Evolutionary conservation across 1,140 invertebrate species (phyloP), one percentile per base, ranked within the genome.

Genomic region (Lordiphosa mommai): DNA sequence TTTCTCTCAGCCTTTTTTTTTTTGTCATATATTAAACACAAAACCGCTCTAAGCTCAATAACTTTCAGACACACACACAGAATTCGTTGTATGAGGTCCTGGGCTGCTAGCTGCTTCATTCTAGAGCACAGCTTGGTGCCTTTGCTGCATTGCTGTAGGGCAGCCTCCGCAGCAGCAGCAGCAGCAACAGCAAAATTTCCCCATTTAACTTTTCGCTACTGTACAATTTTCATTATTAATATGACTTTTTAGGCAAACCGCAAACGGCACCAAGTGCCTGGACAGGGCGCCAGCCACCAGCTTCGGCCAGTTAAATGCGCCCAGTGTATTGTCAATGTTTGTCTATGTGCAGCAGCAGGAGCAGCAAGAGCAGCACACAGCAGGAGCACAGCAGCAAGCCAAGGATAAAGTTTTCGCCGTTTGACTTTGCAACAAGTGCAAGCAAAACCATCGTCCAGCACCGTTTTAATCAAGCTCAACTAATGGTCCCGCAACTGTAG

Each of bases 221-320:
- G 76, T 82, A 76, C 52, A 82, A 82, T 82, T 82, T 82, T 82
- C 77, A 82, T 82, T 82, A 82, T 82, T 82, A 82, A 82, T 82
- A 84, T 76, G 71, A 82, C 71, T 82, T 82, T 80, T 82, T 82
- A 76, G 76, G 76, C 76, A 60, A 64, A 53, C 64, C 56, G 73
- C 73, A 80, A 80, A 64, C 68, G 73, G 68, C 70, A 51, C 69
- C 55, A 59, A 44, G 59, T 57, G 63, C 48, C 47, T 34, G 52
- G 46, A 55, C 49, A 33, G 53, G 38, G 47, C 49, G 13, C 33
- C 29, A 29, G 37, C 27, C 12, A 13, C 37, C 12, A 13, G 40
- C 17, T 40, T 82, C 67, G 76, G 71, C 71, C 76, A 80, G 76
- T 80, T 80, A 82, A 82, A 76, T 59, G 76, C 67, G 67, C 55